Evolutionary conservation across 2,113 vertebrate species (phyloP).

Genomic region (Campylomormyrus tamandua): DNA sequence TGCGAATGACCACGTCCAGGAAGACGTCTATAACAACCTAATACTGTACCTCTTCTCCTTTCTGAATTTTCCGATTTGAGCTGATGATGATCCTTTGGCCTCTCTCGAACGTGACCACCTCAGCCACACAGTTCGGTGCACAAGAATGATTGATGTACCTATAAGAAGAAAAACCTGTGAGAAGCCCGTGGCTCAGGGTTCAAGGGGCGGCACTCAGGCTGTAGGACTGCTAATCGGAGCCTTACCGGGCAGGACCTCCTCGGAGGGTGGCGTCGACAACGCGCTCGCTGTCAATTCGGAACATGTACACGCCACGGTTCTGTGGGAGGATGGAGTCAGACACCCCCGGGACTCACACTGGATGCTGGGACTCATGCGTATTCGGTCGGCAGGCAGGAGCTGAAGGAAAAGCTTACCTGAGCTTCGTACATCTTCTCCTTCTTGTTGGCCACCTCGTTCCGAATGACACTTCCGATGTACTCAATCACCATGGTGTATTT

Average conservation of each 20-base stretch:
- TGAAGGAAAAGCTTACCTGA: slow-evolving; percentile 60
- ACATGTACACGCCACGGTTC: slow-evolving; percentile 99
- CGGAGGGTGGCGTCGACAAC: slow-evolving; percentile 95
- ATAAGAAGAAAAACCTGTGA: neutral
- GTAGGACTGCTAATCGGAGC: neutral
- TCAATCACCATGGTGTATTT: slow-evolving; percentile 99
- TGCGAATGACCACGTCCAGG: neutral
- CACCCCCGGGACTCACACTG: neutral
- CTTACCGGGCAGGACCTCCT: slow-evolving; percentile 89
- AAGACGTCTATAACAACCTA: neutral
- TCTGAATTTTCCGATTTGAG: slow-evolving; percentile 90
- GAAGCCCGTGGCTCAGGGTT: neutral
- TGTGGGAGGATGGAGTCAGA: slow-evolving; percentile 36
- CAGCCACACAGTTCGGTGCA: slow-evolving; percentile 91
- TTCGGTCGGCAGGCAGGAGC: neutral
- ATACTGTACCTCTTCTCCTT: slow-evolving; percentile 82
- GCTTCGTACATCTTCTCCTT: slow-evolving; percentile 94
- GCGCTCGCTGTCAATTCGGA: slow-evolving; percentile 89
- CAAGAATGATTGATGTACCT: slow-evolving; percentile 99
- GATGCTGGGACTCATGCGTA: neutral
- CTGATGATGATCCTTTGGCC: slow-evolving; percentile 98
- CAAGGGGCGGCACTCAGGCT: neutral
- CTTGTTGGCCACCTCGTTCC: slow-evolving; percentile 90
- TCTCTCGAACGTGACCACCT: slow-evolving; percentile 89
- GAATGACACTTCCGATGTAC: slow-evolving; percentile 93